Base-by-base conservation (phyloP, 1,140 invertebrate species). In the Belonocnema kinseyi region DNA sequence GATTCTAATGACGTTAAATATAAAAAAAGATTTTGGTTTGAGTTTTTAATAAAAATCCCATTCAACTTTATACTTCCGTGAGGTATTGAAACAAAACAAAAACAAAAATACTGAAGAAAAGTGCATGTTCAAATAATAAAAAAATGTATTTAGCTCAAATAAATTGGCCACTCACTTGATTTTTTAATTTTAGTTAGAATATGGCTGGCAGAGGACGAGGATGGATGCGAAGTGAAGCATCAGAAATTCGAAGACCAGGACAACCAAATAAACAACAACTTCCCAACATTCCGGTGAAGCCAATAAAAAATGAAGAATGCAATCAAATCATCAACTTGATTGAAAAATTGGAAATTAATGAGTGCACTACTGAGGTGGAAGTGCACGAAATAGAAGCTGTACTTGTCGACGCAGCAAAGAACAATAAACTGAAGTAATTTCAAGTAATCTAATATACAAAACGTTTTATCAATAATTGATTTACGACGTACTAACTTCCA, bases 261-360 rank as follows among this genome's bases (percentile, higher is more conserved):
- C 61, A 66, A 66, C 33, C 12, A n/a, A 66, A 1, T 66, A 33
- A 66, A 66, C n/a, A n/a, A n/a, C n/a, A n/a, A n/a, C 3, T 5
- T 2, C 8, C 40, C 1, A 46, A 8, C 7, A 2, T 66, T n/a
- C 26, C 26, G 21, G 3, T 13, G n/a, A 66, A 66, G n/a, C 33
- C 61, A 26, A n/a, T 66, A 7, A 66, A 40, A 66, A 66, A 66
- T 66, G 61, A 66, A 5, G 61, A 66, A 40, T 26, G 26, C 5
- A 66, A 40, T n/a, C 26, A 26, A 13, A 66, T 66, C 8, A n/a
- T 66, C 3, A 16, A 66, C 16, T 66, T 66, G 33, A 66, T 66
- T 40, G 61, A 66, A n/a, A 33, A 66, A n/a, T 66, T 40, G n/a
- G 26, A 66, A 66, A 66, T 66, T n/a, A 66, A 40, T n/a, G 61